Conservation (phyloP, 1,140 invertebrate genomes). For the Bicyclus anynana region DNA sequence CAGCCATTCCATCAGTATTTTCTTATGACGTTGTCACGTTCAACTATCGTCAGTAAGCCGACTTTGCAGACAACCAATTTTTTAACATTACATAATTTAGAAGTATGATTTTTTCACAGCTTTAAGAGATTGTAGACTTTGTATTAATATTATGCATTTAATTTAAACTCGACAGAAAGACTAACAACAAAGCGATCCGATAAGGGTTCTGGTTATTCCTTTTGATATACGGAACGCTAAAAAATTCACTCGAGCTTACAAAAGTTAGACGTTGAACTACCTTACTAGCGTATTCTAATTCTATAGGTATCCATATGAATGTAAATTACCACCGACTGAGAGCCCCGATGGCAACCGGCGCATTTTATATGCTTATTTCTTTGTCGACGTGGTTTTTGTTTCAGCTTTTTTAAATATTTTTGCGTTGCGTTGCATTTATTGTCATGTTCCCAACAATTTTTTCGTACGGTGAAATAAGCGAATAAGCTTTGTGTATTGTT, state of each 20-base stretch:
- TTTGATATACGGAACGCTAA: not conserved
- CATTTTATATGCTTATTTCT: slow-evolving; percentile 7
- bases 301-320: slow-evolving; percentile 22
- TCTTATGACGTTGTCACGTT: too few relatives aligned
- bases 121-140: too few relatives aligned
- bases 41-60: too few relatives aligned
- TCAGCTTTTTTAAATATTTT: not conserved
- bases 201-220: too few relatives aligned
- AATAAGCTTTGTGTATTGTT: too few relatives aligned
- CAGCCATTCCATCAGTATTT: too few relatives aligned
- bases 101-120: too few relatives aligned
- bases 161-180: too few relatives aligned
- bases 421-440: slow-evolving; percentile 5
- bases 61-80: too few relatives aligned
- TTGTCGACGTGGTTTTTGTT: not conserved
- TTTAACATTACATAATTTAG: too few relatives aligned
- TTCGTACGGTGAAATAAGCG: not conserved
- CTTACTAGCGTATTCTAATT: slow-evolving; percentile 21
- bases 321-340: slow-evolving; percentile 19
- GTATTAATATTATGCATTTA: too few relatives aligned
- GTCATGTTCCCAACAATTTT: not conserved
- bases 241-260: slow-evolving; percentile 7
- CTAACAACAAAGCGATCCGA: too few relatives aligned
- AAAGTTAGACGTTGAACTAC: slow-evolving; percentile 21
- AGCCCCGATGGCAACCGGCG: slow-evolving; percentile 13